A percentile compares a stretch with the other conserved stretches of the same genome.
Conservation (phyloP, 2,113 vertebrate genomes). For the Callaeas wilsoni region DNA sequence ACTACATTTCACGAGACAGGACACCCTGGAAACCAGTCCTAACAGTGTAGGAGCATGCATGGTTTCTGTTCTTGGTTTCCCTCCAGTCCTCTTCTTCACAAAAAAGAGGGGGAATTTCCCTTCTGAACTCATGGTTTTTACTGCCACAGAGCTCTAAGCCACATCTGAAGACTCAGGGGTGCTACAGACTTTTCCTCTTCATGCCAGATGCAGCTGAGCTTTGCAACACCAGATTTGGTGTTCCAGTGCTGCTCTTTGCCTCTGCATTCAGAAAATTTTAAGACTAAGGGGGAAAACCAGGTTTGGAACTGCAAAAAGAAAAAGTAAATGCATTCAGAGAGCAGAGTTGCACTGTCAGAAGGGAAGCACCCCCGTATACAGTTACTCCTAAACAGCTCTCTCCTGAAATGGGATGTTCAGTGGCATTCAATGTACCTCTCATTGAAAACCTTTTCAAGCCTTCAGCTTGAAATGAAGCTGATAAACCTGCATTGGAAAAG, state of each 20-base stretch:
- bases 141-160: neutral
- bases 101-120: neutral
- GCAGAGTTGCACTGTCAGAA: neutral
- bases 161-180: neutral
- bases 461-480: neutral
- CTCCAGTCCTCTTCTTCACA: neutral
- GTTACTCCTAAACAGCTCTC: neutral
- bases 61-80: neutral
- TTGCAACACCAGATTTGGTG: neutral
- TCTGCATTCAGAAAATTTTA: neutral
- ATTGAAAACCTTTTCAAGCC: neutral
- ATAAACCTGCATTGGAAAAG: neutral
- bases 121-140: neutral
- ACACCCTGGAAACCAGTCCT: neutral
- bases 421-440: accelerated
- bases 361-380: neutral
- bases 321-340: neutral
- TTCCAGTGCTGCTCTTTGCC: neutral
- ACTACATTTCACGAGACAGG: neutral
- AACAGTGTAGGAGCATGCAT: too few relatives aligned
- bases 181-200: neutral
- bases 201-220: neutral
- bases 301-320: neutral
- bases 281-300: neutral
- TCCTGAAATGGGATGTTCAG: neutral